These are phyloP conservation scores for Paedocypris micromegethes DNA, from an alignment of 2,797 vertebrate genomes.

Conservation along the genomic window DNA sequence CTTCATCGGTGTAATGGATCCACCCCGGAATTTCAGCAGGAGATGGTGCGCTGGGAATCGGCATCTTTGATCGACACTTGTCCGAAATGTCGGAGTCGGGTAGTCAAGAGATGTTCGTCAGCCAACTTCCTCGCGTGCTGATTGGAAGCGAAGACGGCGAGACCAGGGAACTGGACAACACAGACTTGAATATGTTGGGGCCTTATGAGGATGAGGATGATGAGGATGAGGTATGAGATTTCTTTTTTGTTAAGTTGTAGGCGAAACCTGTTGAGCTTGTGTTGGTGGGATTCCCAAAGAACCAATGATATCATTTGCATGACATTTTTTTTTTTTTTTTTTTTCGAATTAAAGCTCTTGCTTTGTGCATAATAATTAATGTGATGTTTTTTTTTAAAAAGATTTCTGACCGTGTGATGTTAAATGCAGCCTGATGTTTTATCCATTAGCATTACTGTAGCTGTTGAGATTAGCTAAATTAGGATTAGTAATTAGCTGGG, in stretches of 20 bases:
- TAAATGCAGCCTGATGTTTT: no score
- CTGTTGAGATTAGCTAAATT: no score
- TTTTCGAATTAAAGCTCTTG: no score
- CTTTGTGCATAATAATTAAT: not conserved
- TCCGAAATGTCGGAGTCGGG: conserved; percentile 40
- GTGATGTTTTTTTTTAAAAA: not conserved
- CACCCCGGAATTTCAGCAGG: conserved; percentile 7
- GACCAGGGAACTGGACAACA: conserved; percentile 59
- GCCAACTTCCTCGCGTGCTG: conserved; percentile 23
- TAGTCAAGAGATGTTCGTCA: conserved; percentile 1
- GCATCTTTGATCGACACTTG: conserved; percentile 36
- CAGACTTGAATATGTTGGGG: conserved; percentile 67
- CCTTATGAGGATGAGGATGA: conserved; percentile 59
- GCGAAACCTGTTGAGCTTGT: no score
- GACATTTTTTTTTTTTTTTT: no score
- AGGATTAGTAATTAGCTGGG: no score
- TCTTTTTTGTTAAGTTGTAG: no score
- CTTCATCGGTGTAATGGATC: conserved; percentile 17
- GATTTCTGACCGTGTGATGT: no score
- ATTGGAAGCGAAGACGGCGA: conserved; percentile 71
- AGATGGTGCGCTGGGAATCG: conserved; percentile 29
- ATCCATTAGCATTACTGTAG: no score
- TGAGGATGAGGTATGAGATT: conserved; percentile 33
- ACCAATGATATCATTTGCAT: no score
- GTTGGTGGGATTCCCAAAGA: no score